Evolutionary conservation across 2,797 vertebrate genomes (phyloP).

Genomic region (Melanotaenia maccullochi): DNA sequence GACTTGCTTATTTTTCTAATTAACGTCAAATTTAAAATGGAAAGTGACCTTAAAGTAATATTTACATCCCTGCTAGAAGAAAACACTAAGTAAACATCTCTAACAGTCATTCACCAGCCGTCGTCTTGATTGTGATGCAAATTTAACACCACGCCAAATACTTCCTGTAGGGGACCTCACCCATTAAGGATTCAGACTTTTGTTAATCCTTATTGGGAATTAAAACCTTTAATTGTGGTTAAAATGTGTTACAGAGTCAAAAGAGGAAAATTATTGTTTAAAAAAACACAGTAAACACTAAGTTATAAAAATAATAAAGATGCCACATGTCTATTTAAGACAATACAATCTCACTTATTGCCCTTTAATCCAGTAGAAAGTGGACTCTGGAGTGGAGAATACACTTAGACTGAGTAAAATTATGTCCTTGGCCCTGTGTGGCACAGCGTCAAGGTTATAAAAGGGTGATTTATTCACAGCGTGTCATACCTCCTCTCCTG

Average conservation of each 20-base stretch:
- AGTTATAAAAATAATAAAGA: constrained; percentile 18
- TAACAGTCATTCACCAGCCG: neutral
- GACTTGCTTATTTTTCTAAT: neutral
- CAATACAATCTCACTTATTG: constrained; percentile 26
- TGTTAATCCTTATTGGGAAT: neutral
- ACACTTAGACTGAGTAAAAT: constrained; percentile 35
- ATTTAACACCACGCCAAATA: neutral
- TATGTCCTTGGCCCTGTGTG: constrained; percentile 53
- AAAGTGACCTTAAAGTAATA: constrained; percentile 10
- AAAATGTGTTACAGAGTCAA: neutral
- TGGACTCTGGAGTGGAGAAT: constrained; percentile 13
- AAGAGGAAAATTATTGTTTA: neutral
- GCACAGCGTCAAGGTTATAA: constrained; percentile 61
- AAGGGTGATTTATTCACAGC: constrained; percentile 68
- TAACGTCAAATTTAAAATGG: neutral
- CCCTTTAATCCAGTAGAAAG: constrained; percentile 30
- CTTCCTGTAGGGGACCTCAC: neutral
- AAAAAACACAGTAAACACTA: constrained; percentile 5
- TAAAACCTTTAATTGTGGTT: constrained; percentile 6
- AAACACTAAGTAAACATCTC: neutral
- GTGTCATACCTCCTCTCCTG: constrained; percentile 92
- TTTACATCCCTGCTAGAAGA: neutral
- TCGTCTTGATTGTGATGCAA: neutral
- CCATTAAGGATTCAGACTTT: constrained; percentile 22
- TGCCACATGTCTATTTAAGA: constrained; percentile 18